These are phyloP conservation scores for Drosophila helvetica DNA, from an alignment of 2,888 invertebrate species.

Conservation along the genomic window DNA sequence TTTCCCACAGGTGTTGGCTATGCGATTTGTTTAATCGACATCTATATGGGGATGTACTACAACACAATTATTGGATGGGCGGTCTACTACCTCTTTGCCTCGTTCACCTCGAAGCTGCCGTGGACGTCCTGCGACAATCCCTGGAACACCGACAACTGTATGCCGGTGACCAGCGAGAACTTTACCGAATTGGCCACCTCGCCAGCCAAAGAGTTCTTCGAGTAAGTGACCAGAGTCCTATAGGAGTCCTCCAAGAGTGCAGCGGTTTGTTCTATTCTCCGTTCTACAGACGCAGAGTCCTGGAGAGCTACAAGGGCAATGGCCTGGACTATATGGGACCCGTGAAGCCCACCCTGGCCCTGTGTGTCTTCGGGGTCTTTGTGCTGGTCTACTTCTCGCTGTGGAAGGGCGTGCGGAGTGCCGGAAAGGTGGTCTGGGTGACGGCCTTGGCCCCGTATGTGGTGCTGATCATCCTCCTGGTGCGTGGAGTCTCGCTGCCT, in stretches of 20 bases:
- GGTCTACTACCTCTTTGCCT: conserved; percentile 94
- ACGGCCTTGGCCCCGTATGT: conserved; percentile 97
- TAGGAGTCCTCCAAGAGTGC: neutral
- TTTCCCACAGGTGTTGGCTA: conserved; percentile 92
- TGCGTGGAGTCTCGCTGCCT: conserved; percentile 92
- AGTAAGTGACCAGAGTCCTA: conserved; percentile 86
- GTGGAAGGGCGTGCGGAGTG: conserved; percentile 97
- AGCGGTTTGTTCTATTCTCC: neutral
- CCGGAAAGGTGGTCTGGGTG: conserved; percentile 98
- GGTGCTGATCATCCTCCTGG: conserved; percentile 92
- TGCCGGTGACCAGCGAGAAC: conserved; percentile 86
- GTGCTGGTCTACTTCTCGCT: conserved; percentile 97
- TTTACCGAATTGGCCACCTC: conserved; percentile 87
- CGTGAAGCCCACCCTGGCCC: conserved; percentile 93
- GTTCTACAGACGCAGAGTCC: conserved; percentile 89
- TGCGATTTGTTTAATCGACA: conserved; percentile 97
- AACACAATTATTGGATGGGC: conserved; percentile 99
- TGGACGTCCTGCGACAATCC: conserved; percentile 94
- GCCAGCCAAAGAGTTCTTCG: conserved; percentile 94
- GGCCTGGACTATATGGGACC: conserved; percentile 95
- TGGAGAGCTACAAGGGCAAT: conserved; percentile 92
- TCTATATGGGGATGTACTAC: conserved; percentile 98
- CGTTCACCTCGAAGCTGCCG: conserved; percentile 91
- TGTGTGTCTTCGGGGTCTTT: conserved; percentile 96
- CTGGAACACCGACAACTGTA: conserved; percentile 93